Percentiles rank a stretch among this genome's conserved stretches.
These are phyloP conservation scores for Watsonalla binaria DNA, from an alignment of 2,888 invertebrate genomes.

Conservation along the genomic window DNA sequence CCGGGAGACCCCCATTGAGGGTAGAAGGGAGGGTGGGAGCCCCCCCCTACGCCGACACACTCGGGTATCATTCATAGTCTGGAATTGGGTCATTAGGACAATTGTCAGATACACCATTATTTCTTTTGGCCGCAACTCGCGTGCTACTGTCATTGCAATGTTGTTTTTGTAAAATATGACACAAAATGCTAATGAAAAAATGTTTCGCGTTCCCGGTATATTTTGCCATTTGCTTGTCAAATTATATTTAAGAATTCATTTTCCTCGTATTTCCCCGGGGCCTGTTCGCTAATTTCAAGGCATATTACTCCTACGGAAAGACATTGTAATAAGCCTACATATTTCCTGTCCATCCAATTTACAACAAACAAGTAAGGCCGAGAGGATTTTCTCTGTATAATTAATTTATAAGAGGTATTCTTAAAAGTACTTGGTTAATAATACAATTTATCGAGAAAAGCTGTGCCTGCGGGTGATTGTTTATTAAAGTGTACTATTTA, in stretches of 20 bases:
- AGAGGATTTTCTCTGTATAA: too few species aligned
- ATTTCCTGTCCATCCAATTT: too few species aligned
- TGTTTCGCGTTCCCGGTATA: not conserved
- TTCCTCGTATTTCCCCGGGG: not conserved
- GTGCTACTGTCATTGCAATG: not conserved
- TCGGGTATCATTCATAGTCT: constrained; percentile 38
- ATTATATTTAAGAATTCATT: too few species aligned
- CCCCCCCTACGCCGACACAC: constrained; percentile 15
- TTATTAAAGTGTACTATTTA: too few species aligned
- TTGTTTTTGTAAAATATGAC: not conserved
- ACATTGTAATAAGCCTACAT: not conserved
- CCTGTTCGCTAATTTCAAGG: not conserved
- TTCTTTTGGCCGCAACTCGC: not conserved
- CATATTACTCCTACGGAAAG: not conserved
- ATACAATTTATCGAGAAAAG: too few species aligned
- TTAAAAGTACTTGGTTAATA: too few species aligned
- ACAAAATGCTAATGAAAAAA: not conserved
- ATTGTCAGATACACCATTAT: constrained; percentile 14
- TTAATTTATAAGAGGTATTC: too few species aligned
- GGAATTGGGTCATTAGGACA: constrained; percentile 37
- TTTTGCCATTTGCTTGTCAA: too few species aligned
- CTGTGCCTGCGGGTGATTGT: too few species aligned
- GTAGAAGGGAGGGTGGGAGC: constrained; percentile 11
- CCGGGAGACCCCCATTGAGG: constrained; percentile 8
- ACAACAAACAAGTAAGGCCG: too few species aligned